A percentile compares a stretch with the other conserved stretches of the same genome.
Conservation (phyloP, 2,113 vertebrate species). For the Stegostoma tigrinum region DNA sequence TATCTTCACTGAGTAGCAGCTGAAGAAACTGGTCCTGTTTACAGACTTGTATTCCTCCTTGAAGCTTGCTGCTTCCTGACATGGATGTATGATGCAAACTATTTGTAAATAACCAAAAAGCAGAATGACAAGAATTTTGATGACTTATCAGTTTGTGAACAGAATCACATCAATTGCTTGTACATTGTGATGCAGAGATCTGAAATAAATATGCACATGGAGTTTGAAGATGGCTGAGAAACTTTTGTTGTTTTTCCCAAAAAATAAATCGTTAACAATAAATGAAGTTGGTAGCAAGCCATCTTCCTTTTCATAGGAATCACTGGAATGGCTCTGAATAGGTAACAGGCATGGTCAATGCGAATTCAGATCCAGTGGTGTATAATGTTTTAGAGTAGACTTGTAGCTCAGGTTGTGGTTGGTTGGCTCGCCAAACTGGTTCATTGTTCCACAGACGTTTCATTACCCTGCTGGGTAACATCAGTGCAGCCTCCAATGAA, state of each 20-base stretch:
- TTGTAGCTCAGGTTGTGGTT: too few species aligned
- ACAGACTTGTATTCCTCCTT: slow-evolving; percentile 58
- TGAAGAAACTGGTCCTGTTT: slow-evolving; percentile 58
- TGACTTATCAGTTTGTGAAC: slow-evolving; percentile 52
- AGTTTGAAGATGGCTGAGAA: slow-evolving; percentile 41
- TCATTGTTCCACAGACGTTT: too few species aligned
- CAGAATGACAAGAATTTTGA: slow-evolving; percentile 64
- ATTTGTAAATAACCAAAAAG: slow-evolving; percentile 66
- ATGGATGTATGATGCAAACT: slow-evolving; percentile 59
- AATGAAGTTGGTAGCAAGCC: neutral
- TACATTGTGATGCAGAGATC: slow-evolving; percentile 64
- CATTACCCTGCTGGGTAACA: too few species aligned
- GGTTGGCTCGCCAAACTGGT: too few species aligned
- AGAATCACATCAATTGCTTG: slow-evolving; percentile 69
- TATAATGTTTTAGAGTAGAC: too few species aligned
- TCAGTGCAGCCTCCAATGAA: too few species aligned
- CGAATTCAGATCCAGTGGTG: too few species aligned
- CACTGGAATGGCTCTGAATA: too few species aligned
- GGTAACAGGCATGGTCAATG: too few species aligned
- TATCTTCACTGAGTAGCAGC: slow-evolving; percentile 48
- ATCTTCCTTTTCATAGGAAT: neutral
- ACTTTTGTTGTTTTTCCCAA: neutral
- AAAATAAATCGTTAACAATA: neutral
- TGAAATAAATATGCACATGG: slow-evolving; percentile 64
- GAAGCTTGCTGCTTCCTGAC: slow-evolving; percentile 52